These are phyloP conservation scores for Achatina immaculata DNA, from an alignment of 1,140 invertebrate genomes.

Conservation along the genomic window DNA sequence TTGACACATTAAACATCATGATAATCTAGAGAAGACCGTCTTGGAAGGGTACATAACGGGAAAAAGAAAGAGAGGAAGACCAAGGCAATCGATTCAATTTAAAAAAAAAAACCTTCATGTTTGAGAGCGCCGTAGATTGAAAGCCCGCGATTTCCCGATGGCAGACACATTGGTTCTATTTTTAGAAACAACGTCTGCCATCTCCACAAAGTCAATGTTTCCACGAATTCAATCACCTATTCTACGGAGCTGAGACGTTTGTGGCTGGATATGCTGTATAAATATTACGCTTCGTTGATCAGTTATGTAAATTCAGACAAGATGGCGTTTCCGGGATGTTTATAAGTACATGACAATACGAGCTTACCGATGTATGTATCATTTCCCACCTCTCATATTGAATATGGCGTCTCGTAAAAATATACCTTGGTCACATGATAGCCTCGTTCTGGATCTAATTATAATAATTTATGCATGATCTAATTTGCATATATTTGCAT, in stretches of 20 bases:
- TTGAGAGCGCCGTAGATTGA: too few relatives aligned
- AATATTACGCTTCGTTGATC: too few relatives aligned
- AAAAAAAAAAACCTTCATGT: too few relatives aligned
- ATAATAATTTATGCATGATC: slow-evolving; percentile 53
- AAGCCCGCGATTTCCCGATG: slow-evolving; percentile 11
- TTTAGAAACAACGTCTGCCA: slow-evolving; percentile 1
- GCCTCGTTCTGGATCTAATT: slow-evolving; percentile 46
- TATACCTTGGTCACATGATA: slow-evolving; percentile 43
- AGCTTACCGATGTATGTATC: background rate
- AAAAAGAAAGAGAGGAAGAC: too few relatives aligned
- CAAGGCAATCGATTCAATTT: too few relatives aligned
- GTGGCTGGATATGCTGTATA: too few relatives aligned
- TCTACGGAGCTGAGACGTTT: background rate
- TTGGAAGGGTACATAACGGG: too few relatives aligned
- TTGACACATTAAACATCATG: too few relatives aligned
- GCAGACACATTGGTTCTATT: slow-evolving; percentile 15
- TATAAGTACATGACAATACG: background rate
- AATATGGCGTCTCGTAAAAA: slow-evolving; percentile 41
- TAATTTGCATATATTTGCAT: slow-evolving; percentile 51
- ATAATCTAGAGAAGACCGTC: too few relatives aligned
- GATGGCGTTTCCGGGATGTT: too few relatives aligned
- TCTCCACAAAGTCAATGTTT: background rate
- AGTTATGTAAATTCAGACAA: too few relatives aligned
- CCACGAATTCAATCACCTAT: background rate
- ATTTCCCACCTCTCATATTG: slow-evolving; percentile 12